phyloP scores from a whole-genome alignment of 2,888 invertebrate genomes.

The Trachelus troglodyta region DNA sequence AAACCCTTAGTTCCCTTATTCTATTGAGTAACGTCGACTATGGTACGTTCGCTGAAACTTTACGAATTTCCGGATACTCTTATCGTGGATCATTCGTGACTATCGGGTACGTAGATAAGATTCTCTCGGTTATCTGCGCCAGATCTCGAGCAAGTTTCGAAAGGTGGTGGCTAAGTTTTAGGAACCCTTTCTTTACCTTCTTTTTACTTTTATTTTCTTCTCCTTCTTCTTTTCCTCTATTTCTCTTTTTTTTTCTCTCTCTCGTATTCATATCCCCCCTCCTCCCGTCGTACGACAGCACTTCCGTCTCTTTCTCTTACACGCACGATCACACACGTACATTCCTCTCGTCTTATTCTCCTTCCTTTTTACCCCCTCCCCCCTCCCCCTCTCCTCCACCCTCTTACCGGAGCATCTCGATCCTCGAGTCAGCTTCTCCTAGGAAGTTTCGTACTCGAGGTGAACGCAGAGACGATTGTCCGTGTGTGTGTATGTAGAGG shows the following conservation, averaged over 20 bases:
- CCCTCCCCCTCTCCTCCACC: conserved; percentile 7
- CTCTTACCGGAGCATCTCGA: conserved; percentile 8
- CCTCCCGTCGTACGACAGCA: not conserved
- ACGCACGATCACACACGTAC: not conserved
- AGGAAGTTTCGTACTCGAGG: conserved; percentile 12
- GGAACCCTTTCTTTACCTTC: not conserved
- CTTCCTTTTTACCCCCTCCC: not conserved
- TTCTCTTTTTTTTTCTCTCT: not conserved
- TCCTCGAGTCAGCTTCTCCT: conserved; percentile 12
- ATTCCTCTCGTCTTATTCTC: conserved; percentile 11
- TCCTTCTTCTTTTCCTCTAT: not conserved
- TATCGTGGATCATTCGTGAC: not conserved
- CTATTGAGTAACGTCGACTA: not conserved
- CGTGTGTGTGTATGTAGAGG: not conserved
- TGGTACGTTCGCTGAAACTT: not conserved
- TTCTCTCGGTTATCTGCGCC: not conserved
- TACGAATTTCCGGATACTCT: not conserved
- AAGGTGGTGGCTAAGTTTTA: not conserved
- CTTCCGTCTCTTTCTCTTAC: not conserved
- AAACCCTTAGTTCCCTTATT: not conserved
- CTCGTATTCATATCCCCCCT: not conserved
- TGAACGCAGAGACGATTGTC: not conserved
- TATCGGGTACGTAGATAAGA: not conserved
- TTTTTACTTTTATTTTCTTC: not conserved
- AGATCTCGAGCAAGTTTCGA: not conserved